phyloP scores from a whole-genome alignment of 2,797 vertebrate genomes.

The Miichthys miiuy region DNA sequence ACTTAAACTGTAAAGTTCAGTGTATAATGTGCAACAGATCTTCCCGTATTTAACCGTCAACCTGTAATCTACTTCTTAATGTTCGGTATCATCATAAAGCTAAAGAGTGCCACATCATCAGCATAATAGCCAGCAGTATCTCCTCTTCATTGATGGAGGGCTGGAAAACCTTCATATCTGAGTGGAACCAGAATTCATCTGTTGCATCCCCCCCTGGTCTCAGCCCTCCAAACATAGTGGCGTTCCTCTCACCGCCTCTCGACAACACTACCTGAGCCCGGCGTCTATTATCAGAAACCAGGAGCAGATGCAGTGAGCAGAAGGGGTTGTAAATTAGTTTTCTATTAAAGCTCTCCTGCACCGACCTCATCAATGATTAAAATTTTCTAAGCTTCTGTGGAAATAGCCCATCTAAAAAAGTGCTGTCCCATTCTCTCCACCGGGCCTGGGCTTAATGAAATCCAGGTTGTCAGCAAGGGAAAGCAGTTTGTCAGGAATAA shows the following conservation, averaged over 20 bases:
- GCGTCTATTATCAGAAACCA: constrained; percentile 54
- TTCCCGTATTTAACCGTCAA: neutral
- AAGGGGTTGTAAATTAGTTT: constrained; percentile 76
- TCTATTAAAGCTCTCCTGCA: constrained; percentile 75
- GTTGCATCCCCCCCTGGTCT: constrained; percentile 1
- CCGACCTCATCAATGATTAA: constrained; percentile 79
- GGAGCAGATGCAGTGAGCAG: constrained; percentile 69
- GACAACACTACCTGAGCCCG: neutral
- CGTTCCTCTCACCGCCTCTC: constrained; percentile 16
- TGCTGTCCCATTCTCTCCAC: constrained; percentile 59
- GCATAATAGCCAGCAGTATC: neutral
- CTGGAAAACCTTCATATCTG: neutral
- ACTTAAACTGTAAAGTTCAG: neutral
- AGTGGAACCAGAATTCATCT: neutral
- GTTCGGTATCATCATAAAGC: neutral
- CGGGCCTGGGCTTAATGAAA: constrained; percentile 69
- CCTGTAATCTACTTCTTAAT: neutral
- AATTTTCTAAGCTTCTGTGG: constrained; percentile 72
- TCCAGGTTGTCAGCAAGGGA: constrained; percentile 69
- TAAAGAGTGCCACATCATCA: neutral
- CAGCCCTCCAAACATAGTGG: constrained; percentile 6
- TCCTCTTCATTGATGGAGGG: neutral
- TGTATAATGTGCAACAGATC: neutral
- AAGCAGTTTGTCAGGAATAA: constrained; percentile 69
- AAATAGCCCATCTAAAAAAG: constrained; percentile 72